Conservation (phyloP, 2,797 vertebrate genomes). For the Tadarida brasiliensis region DNA sequence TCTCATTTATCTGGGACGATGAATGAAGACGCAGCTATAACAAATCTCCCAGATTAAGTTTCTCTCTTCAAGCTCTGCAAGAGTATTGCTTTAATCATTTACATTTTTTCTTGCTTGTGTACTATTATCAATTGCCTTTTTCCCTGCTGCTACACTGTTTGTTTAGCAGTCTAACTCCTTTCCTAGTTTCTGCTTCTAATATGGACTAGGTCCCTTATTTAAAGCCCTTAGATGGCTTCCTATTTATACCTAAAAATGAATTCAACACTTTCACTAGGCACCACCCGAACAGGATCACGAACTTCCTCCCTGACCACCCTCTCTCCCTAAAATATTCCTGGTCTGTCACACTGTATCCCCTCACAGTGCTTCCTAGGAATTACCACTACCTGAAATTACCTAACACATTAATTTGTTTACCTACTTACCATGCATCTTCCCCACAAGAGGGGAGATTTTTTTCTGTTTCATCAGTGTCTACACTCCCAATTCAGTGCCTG, state of each 20-base stretch:
- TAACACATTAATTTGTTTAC: too few species aligned
- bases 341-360: background rate
- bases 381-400: background rate
- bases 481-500: background rate
- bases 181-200: conserved; percentile 18
- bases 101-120: background rate
- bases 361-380: background rate
- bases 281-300: too few species aligned
- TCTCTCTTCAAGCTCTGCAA: conserved; percentile 35
- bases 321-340: background rate
- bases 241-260: background rate
- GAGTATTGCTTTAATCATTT: background rate
- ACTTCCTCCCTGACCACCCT: background rate
- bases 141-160: background rate
- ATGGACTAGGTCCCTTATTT: background rate
- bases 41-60: background rate
- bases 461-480: background rate
- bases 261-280: background rate
- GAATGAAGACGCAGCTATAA: background rate
- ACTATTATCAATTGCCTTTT: background rate
- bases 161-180: background rate
- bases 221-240: background rate
- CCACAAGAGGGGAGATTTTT: background rate
- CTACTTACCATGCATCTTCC: background rate
- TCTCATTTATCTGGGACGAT: background rate